Evolutionary conservation across 2,113 vertebrate species (phyloP).

Genomic region (Catharus bicknelli): DNA sequence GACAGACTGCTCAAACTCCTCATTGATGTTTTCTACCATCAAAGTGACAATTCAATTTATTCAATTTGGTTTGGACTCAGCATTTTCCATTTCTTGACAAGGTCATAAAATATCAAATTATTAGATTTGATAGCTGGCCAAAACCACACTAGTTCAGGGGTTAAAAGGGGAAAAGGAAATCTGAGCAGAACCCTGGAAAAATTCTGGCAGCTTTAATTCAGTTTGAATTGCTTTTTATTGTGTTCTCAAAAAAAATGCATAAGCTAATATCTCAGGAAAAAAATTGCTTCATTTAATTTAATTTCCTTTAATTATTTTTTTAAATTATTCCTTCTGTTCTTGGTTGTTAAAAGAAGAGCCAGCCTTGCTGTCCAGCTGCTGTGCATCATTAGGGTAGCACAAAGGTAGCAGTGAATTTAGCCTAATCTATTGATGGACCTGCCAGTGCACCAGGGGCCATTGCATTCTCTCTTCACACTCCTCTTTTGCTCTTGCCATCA

Average conservation of each 20-base stretch:
- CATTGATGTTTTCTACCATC: neutral
- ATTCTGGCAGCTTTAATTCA: neutral
- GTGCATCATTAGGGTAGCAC: slow-evolving; percentile 18
- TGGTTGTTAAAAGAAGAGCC: neutral
- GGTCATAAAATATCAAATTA: neutral
- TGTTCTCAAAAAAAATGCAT: neutral
- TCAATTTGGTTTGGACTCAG: neutral
- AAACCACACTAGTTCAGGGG: neutral
- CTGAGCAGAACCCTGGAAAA: neutral
- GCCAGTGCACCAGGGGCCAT: neutral
- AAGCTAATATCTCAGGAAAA: neutral
- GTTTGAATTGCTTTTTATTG: neutral
- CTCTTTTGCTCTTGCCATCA: slow-evolving; percentile 10
- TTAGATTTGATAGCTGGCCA: neutral
- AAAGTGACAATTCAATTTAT: neutral
- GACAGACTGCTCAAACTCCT: neutral
- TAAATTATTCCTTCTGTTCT: neutral
- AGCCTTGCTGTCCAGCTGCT: slow-evolving; percentile 38
- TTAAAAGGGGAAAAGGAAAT: neutral
- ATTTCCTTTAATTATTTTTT: neutral
- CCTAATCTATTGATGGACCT: slow-evolving; percentile 13
- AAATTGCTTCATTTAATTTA: neutral
- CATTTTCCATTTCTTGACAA: neutral
- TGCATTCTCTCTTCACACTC: neutral
- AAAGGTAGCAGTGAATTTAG: slow-evolving; percentile 52